Conservation (phyloP, 1,140 invertebrate species). For the Scaptomyza hsui region DNA sequence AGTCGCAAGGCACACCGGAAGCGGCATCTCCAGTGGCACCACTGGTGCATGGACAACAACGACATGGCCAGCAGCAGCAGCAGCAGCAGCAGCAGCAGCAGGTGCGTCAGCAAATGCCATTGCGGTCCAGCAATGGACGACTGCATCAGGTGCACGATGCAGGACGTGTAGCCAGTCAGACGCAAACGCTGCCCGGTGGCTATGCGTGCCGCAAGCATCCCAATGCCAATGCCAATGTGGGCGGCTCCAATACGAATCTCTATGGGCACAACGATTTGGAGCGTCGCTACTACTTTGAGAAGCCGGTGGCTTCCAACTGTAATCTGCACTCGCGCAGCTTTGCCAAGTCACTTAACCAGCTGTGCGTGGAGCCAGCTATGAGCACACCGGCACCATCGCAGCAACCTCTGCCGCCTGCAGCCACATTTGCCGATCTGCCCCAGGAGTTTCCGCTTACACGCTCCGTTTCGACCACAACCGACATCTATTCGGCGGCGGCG, state of each 20-base stretch:
- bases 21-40: constrained; percentile 1
- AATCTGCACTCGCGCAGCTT: constrained; percentile 77
- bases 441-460: constrained; percentile 80
- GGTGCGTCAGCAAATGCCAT: constrained; percentile 11
- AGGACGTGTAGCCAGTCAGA: constrained; percentile 25
- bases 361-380: constrained; percentile 62
- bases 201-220: constrained; percentile 66
- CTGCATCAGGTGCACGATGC: constrained; percentile 63
- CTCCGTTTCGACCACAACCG: constrained; percentile 80
- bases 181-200: constrained; percentile 57
- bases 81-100: constrained; percentile 22
- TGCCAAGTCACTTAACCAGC: constrained; percentile 80
- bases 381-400: constrained; percentile 7
- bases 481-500: constrained; percentile 54
- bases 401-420: constrained; percentile 30
- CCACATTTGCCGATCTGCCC: constrained; percentile 68
- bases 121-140: constrained; percentile 31
- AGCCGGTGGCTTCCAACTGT: constrained; percentile 71
- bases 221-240: constrained; percentile 19
- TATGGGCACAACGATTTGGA: constrained; percentile 65
- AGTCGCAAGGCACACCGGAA: constrained; percentile 17
- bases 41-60: not conserved
- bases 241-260: constrained; percentile 59
- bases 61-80: not conserved
- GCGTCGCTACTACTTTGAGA: constrained; percentile 76